These are phyloP conservation scores for Atta cephalotes DNA, from an alignment of 1,140 invertebrate species.

Conservation along the genomic window DNA sequence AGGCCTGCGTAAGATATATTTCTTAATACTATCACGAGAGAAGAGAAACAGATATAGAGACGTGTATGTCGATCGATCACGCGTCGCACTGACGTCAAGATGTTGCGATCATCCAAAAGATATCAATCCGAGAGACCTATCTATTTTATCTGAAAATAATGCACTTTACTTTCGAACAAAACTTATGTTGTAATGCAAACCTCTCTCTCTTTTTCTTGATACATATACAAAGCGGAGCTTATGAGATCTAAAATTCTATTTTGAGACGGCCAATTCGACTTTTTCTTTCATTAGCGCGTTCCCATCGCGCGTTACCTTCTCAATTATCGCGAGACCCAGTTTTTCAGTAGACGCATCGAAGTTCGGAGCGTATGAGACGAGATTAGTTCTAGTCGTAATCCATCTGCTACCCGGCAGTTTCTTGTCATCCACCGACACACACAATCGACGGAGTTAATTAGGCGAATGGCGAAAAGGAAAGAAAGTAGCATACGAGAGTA, in stretches of 20 bases:
- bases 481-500: slow-evolving; percentile 10
- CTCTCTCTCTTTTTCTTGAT: neutral
- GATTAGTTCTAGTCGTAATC: slow-evolving; percentile 74
- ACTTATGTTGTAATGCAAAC: neutral
- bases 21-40: slow-evolving; percentile 38
- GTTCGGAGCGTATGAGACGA: slow-evolving; percentile 4
- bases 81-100: slow-evolving; percentile 10
- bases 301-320: slow-evolving; percentile 18
- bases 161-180: neutral
- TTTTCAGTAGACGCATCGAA: slow-evolving; percentile 48
- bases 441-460: slow-evolving; percentile 74
- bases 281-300: slow-evolving; percentile 43
- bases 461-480: slow-evolving; percentile 57
- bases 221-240: neutral
- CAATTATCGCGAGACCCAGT: slow-evolving; percentile 64
- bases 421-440: slow-evolving; percentile 62
- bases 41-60: neutral
- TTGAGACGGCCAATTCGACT: slow-evolving; percentile 1
- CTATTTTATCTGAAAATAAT: slow-evolving; percentile 29
- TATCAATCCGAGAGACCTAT: neutral
- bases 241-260: neutral
- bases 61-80: slow-evolving; percentile 44
- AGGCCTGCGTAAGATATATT: slow-evolving; percentile 32
- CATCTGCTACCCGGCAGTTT: slow-evolving; percentile 33
- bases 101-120: slow-evolving; percentile 16